phyloP scores from a whole-genome alignment of 2,888 invertebrate genomes.

The Dione juno region DNA sequence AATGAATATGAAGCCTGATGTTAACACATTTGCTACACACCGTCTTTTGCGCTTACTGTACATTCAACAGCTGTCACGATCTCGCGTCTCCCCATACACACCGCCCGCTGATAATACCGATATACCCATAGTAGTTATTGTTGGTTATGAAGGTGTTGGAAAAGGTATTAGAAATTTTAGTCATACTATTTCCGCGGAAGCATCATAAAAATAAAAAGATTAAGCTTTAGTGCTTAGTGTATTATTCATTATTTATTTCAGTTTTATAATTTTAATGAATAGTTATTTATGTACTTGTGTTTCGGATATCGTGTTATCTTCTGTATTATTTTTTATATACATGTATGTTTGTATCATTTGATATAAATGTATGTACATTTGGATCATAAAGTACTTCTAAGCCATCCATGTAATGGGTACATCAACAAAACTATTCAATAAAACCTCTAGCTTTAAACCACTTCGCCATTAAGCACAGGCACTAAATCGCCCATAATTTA shows the following conservation, averaged over 20 bases:
- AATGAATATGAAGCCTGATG: conserved; percentile 67
- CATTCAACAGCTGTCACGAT: conserved; percentile 68
- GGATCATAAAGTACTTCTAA: background rate
- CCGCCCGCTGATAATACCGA: conserved; percentile 73
- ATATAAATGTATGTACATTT: no score
- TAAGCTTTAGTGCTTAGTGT: no score
- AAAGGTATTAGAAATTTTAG: conserved; percentile 61
- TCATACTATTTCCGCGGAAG: no score
- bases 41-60: conserved; percentile 69
- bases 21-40: conserved; percentile 60
- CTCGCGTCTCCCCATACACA: conserved; percentile 59
- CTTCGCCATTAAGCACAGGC: conserved; percentile 14
- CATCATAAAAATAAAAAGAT: no score
- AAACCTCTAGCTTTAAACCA: conserved; percentile 18
- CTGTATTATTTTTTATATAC: no score
- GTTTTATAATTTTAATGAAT: no score
- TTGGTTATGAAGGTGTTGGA: conserved; percentile 71
- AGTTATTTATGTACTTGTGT: no score
- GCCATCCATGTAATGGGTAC: background rate
- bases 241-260: no score
- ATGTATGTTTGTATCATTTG: no score
- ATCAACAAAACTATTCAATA: conserved; percentile 23
- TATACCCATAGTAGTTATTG: conserved; percentile 68
- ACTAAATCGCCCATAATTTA: conserved; percentile 27
- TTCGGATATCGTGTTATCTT: no score